Evolutionary conservation across 2,113 vertebrate genomes (phyloP), one percentile per base, ranked within the genome.

Genomic region (Solea senegalensis): DNA sequence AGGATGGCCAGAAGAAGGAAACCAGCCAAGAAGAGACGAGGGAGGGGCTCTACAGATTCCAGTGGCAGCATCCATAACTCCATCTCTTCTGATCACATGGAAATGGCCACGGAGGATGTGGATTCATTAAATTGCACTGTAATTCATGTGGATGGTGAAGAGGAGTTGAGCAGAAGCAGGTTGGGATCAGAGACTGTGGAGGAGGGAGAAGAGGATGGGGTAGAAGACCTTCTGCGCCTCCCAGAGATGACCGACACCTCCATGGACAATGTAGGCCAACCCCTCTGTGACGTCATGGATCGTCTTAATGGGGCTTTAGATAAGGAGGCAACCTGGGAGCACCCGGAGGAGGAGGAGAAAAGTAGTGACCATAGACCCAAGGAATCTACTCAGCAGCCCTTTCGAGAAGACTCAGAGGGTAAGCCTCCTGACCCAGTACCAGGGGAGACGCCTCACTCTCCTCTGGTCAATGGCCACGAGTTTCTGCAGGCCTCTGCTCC

Each of bases 211-310:
- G 57, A 85, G 16, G 78, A 85, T 0, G 84, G 75, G 2, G 78
- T 55, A 15, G 80, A 78, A 1, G 89, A 80, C 8, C 65, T 78
- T 0, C 83, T 97, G 4, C 90, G 90, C 12, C 95, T 98, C 64
- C 96, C 97, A 0, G 91, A 95, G 78, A 96, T 98, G 96, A 93
- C 95, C 5, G 98, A 99, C 92, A 96, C 93, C 0, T 97, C 97
- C 70, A 97, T 98, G 97, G 94, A 96, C 73, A 91, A 84, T 0
- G 50, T 98, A 72, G 97, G 96, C 44, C 95, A 95, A 80, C 95
- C 96, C 0, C 93, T 98, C 28, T 91, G 95, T 28, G 96, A 97
- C 14, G 96, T 97, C 72, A 95, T 97, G 60, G 93, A 96, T 80
- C 92, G 91, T 27, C 94, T 98, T 3, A 93, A 96, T 0, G 95